Percentiles rank a stretch among this genome's conserved stretches.
Conservation (phyloP, 1,140 invertebrate species). For the Augochlora pura region DNA sequence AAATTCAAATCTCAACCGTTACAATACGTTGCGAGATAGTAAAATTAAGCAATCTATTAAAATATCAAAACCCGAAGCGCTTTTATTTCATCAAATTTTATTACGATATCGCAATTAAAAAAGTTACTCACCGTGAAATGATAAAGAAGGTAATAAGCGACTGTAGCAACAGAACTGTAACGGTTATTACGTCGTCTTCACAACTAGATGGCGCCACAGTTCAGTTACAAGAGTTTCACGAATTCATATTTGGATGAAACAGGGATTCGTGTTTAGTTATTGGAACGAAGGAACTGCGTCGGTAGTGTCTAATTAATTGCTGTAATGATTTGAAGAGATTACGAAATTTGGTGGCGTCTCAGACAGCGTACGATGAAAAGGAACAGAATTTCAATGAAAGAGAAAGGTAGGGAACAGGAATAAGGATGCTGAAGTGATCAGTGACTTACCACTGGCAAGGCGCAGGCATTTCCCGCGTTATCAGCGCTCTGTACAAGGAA, state of each 20-base stretch:
- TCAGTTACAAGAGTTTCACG: background rate
- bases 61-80: no score
- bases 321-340: no score
- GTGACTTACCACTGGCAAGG: conserved; percentile 9
- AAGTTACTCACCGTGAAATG: no score
- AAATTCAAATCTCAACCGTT: background rate
- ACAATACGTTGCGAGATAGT: no score
- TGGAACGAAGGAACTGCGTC: background rate
- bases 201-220: background rate
- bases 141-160: background rate
- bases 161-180: background rate
- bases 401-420: background rate
- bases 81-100: no score
- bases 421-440: background rate
- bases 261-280: background rate
- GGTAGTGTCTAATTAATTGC: background rate
- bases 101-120: no score
- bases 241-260: background rate
- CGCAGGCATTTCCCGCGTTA: conserved; percentile 18
- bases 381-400: background rate
- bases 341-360: no score
- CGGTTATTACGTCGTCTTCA: background rate
- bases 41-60: no score
- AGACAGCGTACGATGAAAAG: no score
- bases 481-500: conserved; percentile 15